phyloP scores from a whole-genome alignment of 2,113 vertebrate genomes.

The Smithornis capensis region DNA sequence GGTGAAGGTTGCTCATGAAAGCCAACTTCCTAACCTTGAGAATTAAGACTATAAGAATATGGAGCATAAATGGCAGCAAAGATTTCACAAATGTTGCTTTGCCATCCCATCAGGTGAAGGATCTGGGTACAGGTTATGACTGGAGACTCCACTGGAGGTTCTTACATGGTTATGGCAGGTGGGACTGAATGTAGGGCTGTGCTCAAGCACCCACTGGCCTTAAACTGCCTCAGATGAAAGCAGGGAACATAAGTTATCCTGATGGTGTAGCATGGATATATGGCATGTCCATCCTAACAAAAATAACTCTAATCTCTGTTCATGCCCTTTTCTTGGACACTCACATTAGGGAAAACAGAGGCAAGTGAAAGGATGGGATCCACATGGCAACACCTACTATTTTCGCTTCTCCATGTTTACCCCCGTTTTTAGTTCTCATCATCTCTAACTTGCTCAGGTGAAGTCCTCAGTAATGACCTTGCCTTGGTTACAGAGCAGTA shows the following conservation, averaged over 20 bases:
- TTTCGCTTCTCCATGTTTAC: background rate
- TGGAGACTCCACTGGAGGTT: background rate
- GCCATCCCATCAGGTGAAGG: background rate
- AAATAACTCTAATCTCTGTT: background rate
- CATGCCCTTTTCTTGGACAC: background rate
- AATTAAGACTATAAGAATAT: background rate
- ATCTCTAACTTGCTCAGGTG: background rate
- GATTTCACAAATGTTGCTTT: background rate
- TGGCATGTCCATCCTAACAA: background rate
- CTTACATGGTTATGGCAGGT: background rate
- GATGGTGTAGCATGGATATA: background rate
- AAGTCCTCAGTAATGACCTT: background rate
- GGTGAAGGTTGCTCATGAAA: background rate
- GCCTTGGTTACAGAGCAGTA: background rate
- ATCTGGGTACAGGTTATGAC: background rate
- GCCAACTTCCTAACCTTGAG: background rate
- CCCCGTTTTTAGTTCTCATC: background rate
- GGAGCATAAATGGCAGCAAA: background rate
- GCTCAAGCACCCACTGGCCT: background rate
- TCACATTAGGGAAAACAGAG: background rate
- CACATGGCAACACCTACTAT: background rate
- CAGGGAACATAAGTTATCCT: background rate
- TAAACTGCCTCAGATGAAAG: background rate
- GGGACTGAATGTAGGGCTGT: background rate
- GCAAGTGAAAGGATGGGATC: background rate